These are phyloP conservation scores for Cartodere bifasciata DNA, from an alignment of 2,888 invertebrate species.

Conservation along the genomic window DNA sequence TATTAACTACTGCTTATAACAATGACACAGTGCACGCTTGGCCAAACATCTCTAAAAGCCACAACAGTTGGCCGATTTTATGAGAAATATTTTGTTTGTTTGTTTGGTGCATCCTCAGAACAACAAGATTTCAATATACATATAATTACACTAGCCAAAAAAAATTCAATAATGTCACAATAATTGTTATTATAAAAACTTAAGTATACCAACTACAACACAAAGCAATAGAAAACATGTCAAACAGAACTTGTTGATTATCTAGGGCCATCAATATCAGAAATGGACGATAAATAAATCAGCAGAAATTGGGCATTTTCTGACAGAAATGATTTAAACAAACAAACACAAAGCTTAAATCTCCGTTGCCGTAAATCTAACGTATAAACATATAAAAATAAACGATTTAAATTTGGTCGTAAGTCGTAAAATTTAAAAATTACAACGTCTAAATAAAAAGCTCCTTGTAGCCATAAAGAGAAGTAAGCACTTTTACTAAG, in stretches of 20 bases:
- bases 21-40: constrained; percentile 23
- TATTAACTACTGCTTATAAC: constrained; percentile 19
- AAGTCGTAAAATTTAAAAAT: constrained; percentile 28
- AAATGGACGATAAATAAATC: constrained; percentile 9
- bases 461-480: constrained; percentile 24
- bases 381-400: constrained; percentile 24
- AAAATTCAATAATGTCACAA: too few species aligned
- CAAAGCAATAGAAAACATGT: too few species aligned
- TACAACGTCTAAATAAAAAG: constrained; percentile 22
- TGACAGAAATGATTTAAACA: constrained; percentile 4
- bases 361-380: constrained; percentile 17
- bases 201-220: too few species aligned
- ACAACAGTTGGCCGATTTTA: constrained; percentile 11
- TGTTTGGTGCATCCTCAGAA: too few species aligned
- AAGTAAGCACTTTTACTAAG: constrained; percentile 22
- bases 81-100: too few species aligned
- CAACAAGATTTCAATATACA: too few species aligned
- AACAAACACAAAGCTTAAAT: constrained; percentile 8
- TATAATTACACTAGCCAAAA: too few species aligned
- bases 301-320: constrained; percentile 9
- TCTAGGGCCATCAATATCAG: constrained; percentile 4
- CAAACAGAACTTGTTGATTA: too few species aligned
- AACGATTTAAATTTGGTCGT: constrained; percentile 23
- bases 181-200: too few species aligned
- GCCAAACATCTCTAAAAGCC: constrained; percentile 14